phyloP scores from a whole-genome alignment of 2,797 vertebrate genomes.

The Trachurus trachurus region DNA sequence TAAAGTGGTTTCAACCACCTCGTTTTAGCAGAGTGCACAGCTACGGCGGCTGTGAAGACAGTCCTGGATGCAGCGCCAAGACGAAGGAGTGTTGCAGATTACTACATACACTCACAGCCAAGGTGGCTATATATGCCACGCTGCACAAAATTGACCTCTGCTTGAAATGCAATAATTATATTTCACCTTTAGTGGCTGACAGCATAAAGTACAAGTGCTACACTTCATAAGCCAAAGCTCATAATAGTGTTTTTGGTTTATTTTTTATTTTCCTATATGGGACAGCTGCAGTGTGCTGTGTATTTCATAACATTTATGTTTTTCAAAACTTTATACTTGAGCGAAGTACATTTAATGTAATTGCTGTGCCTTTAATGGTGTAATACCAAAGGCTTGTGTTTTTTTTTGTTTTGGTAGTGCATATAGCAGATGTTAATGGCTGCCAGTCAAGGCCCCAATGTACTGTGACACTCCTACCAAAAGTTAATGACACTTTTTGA shows the following conservation, averaged over 20 bases:
- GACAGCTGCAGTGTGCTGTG: too few species aligned
- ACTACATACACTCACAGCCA: not conserved
- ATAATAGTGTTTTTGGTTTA: not conserved
- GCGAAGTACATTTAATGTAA: conserved; percentile 17
- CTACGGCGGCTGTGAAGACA: not conserved
- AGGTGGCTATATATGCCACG: not conserved
- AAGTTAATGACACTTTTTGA: conserved; percentile 69
- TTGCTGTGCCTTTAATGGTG: not conserved
- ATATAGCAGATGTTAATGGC: conserved; percentile 9
- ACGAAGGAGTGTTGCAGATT: not conserved
- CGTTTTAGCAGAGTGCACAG: conserved; percentile 23
- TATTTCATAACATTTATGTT: too few species aligned
- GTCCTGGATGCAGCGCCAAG: not conserved
- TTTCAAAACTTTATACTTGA: not conserved
- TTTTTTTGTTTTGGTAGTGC: not conserved
- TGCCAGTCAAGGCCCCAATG: conserved; percentile 19
- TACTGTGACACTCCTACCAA: conserved; percentile 37
- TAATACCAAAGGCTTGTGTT: not conserved
- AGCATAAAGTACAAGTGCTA: not conserved
- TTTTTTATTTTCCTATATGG: too few species aligned
- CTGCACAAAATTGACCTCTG: not conserved
- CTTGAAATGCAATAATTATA: conserved; percentile 5
- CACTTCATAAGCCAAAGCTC: not conserved
- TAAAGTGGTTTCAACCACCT: conserved; percentile 13
- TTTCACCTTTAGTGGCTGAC: not conserved